These are phyloP conservation scores for Pelodiscus sinensis DNA, from an alignment of 2,113 vertebrate genomes.

Conservation along the genomic window DNA sequence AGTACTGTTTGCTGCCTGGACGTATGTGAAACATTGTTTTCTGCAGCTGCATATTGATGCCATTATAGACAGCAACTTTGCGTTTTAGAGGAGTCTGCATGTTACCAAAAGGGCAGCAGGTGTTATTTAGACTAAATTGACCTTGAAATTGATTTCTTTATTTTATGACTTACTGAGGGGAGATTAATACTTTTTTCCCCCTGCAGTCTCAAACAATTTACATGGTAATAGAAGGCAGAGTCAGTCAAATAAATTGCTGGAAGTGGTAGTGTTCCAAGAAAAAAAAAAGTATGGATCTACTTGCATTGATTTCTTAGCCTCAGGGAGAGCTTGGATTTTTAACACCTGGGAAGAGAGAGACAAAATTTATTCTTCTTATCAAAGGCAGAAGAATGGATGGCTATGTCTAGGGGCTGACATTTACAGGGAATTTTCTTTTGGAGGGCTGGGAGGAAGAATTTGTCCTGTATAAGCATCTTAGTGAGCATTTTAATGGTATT, in stretches of 20 bases:
- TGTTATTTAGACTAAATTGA: slow-evolving; percentile 87
- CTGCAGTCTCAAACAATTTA: slow-evolving; percentile 82
- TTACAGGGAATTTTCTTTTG: slow-evolving; percentile 24
- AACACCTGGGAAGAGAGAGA: slow-evolving; percentile 63
- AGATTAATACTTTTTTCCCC: slow-evolving; percentile 80
- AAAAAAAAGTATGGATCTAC: slow-evolving; percentile 66
- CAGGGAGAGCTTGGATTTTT: slow-evolving; percentile 70
- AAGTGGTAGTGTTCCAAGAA: slow-evolving; percentile 72
- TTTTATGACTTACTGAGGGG: slow-evolving; percentile 84
- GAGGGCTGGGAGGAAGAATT: not conserved
- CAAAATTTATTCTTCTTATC: slow-evolving; percentile 74
- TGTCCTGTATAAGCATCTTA: slow-evolving; percentile 23
- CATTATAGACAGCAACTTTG: slow-evolving; percentile 57
- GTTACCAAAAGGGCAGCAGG: slow-evolving; percentile 80
- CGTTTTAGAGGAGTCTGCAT: slow-evolving; percentile 61
- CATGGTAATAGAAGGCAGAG: slow-evolving; percentile 82
- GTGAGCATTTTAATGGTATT: not conserved
- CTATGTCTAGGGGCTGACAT: slow-evolving; percentile 32
- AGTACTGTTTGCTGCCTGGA: not conserved
- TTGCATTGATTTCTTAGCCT: slow-evolving; percentile 73
- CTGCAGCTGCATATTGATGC: slow-evolving; percentile 23
- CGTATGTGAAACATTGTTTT: slow-evolving; percentile 25
- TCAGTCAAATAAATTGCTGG: slow-evolving; percentile 82
- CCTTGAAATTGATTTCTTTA: slow-evolving; percentile 91
- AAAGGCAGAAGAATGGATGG: slow-evolving; percentile 48